Conservation (phyloP, 2,888 invertebrate species). For the Adelphocoris suturalis region DNA sequence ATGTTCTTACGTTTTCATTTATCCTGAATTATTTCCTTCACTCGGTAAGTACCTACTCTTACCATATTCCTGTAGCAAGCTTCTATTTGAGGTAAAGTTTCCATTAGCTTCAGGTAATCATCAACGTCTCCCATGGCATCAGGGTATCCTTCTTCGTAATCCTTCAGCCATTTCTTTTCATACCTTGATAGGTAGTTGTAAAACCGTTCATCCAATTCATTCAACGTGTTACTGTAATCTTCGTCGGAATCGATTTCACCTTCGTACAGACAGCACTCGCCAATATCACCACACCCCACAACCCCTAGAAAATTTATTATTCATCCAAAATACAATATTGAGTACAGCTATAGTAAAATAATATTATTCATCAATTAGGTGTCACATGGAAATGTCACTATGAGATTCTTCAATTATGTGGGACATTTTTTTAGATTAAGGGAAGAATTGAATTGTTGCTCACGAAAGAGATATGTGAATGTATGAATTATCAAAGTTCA, state of each 20-base stretch:
- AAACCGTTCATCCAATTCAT: constrained; percentile 66
- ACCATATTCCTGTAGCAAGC: constrained; percentile 26
- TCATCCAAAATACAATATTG: too few species aligned
- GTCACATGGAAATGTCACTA: too few species aligned
- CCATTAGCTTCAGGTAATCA: constrained; percentile 76
- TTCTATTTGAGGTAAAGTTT: constrained; percentile 77
- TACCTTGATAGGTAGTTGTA: constrained; percentile 76
- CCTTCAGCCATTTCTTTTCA: constrained; percentile 78
- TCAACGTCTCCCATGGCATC: constrained; percentile 76
- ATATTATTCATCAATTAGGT: too few species aligned
- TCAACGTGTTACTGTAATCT: constrained; percentile 61
- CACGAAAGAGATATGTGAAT: too few species aligned
- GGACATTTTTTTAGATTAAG: too few species aligned
- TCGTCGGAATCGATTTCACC: constrained; percentile 9
- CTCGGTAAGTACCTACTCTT: neutral
- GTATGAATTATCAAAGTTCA: too few species aligned
- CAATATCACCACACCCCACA: neutral
- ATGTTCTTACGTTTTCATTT: too few species aligned
- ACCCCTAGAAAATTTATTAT: too few species aligned
- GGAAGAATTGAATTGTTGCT: too few species aligned
- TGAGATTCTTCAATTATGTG: too few species aligned
- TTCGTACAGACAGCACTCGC: neutral
- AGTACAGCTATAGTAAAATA: too few species aligned
- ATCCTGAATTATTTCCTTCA: too few species aligned
- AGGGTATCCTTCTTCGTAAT: constrained; percentile 77